Evolutionary conservation across 2,888 invertebrate species (phyloP).

Genomic region (Rotaria sp.): DNA sequence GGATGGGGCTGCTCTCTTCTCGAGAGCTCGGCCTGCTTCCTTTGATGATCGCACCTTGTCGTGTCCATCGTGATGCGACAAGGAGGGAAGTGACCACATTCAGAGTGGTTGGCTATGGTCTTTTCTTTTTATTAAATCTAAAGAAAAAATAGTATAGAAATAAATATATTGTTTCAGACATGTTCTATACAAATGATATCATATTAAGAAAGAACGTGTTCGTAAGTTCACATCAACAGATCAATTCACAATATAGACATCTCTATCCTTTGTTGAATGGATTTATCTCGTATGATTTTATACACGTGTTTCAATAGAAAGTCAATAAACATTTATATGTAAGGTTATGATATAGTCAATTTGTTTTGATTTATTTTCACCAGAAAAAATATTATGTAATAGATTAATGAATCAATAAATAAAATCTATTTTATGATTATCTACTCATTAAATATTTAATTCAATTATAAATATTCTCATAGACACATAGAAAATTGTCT

Average conservation of each 20-base stretch:
- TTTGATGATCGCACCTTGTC: conserved; percentile 28
- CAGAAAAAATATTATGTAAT: neutral
- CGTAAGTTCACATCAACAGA: neutral
- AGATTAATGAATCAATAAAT: neutral
- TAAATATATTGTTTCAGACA: neutral
- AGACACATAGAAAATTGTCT: neutral
- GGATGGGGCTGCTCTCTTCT: conserved; percentile 30
- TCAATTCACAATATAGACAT: neutral
- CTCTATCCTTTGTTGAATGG: neutral
- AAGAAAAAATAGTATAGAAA: neutral
- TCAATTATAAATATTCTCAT: neutral
- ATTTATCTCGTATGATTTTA: neutral
- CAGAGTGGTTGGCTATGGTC: conserved; percentile 22
- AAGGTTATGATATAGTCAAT: neutral
- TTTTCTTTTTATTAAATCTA: neutral
- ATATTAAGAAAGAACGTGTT: neutral
- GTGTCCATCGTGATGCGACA: neutral
- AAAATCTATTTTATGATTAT: neutral
- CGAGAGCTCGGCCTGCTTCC: conserved; percentile 30
- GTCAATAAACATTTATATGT: too few relatives aligned
- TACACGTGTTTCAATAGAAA: neutral
- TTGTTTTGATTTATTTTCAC: neutral
- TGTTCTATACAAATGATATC: neutral
- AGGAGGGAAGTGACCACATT: conserved; percentile 30
- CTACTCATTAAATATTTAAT: neutral